These are phyloP conservation scores for Gnathonemus echidnorhynchus DNA, from an alignment of 2,113 vertebrate genomes.

Conservation along the genomic window DNA sequence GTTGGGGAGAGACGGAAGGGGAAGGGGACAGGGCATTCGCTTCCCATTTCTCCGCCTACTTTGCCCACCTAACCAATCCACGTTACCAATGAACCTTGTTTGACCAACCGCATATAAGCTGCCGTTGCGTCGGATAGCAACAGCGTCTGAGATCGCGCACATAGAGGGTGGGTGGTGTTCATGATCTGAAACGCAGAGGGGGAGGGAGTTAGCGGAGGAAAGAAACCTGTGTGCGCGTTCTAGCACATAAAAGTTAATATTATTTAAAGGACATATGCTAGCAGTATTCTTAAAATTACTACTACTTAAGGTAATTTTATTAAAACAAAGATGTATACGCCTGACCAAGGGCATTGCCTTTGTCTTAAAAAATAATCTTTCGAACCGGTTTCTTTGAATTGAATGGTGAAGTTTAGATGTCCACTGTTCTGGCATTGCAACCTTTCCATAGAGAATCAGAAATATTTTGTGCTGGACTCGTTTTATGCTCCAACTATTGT, in stretches of 20 bases:
- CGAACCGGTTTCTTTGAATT: neutral
- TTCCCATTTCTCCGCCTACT: conserved; percentile 48
- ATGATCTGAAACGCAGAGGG: conserved; percentile 15
- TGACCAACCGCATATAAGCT: conserved; percentile 56
- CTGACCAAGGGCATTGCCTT: neutral
- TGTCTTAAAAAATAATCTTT: neutral
- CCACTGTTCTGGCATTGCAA: neutral
- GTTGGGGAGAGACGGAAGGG: conserved; percentile 46
- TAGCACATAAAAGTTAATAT: conserved; percentile 50
- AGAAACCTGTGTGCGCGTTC: conserved; percentile 37
- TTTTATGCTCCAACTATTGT: neutral
- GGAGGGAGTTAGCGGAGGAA: conserved; percentile 5
- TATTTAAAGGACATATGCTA: conserved; percentile 36
- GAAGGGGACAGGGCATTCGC: conserved; percentile 43
- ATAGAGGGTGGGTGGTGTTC: conserved; percentile 29
- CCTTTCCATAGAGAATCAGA: neutral
- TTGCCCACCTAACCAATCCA: conserved; percentile 45
- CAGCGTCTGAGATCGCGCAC: conserved; percentile 55
- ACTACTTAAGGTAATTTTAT: neutral
- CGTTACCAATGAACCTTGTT: conserved; percentile 30
- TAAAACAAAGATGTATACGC: neutral
- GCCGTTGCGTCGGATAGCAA: conserved; percentile 70
- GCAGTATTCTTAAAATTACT: conserved; percentile 16
- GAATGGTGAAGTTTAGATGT: neutral
- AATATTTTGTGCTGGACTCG: neutral